Conservation (phyloP, 2,113 vertebrate species). For the Apteryx mantelli region DNA sequence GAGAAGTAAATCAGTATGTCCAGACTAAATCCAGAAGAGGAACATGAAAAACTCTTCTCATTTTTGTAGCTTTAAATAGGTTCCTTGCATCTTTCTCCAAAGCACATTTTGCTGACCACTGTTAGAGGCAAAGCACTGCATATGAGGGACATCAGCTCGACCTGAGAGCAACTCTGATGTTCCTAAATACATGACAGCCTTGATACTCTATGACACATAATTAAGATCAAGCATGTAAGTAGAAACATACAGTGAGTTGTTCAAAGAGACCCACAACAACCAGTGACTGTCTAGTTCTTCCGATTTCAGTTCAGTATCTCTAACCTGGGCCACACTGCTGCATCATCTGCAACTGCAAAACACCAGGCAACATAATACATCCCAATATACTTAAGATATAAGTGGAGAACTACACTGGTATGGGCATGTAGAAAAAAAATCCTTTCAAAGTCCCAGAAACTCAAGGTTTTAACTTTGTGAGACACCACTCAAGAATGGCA, state of each 20-base stretch:
- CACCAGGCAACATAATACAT: background rate
- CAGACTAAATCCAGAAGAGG: slow-evolving; percentile 12
- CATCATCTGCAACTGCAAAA: background rate
- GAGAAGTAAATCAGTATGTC: background rate
- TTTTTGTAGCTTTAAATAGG: slow-evolving; percentile 27
- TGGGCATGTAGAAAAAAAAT: fast-evolving
- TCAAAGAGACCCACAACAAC: fast-evolving
- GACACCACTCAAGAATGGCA: background rate
- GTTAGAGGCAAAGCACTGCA: background rate
- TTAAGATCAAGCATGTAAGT: background rate
- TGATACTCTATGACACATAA: background rate
- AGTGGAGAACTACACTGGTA: background rate
- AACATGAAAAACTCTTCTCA: background rate
- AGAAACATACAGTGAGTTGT: background rate
- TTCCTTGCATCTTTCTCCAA: background rate
- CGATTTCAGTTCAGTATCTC: background rate
- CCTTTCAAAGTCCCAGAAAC: background rate
- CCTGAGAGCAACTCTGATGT: background rate
- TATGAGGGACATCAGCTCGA: background rate
- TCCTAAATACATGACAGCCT: background rate
- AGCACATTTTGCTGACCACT: background rate
- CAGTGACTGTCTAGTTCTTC: background rate
- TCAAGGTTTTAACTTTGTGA: background rate
- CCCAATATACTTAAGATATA: background rate
- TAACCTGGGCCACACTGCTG: background rate